Base-by-base conservation (phyloP, 2,888 invertebrate species). In the Xylota segnis region DNA sequence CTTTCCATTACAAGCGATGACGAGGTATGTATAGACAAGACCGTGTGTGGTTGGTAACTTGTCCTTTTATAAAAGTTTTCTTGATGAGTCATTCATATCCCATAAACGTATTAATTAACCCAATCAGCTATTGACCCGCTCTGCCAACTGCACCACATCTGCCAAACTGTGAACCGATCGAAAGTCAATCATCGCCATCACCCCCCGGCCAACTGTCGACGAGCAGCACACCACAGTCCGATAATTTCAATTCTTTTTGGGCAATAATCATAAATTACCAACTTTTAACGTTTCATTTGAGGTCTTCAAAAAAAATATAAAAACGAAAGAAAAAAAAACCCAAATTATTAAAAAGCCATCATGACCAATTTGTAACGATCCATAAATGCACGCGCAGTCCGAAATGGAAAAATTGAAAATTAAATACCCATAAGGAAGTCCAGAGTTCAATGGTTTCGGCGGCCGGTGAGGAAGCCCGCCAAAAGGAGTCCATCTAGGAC, bases 291-390 rank as follows among this genome's bases (percentile, higher is more conserved):
- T 76, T 77, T 74, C 76, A 72, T 82, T 86, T 68, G 56, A 68
- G 61, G 86, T 72, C 83, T 71, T 65, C 10, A 27, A 45, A 40
- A 63, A 75, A 12, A 14, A 45, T 40, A 70, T 29, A 61, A 27
- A 54, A 29, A 58, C n/a, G n/a, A n/a, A n/a, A n/a, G n/a, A 58
- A 59, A 66, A 43, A 65, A 52, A 81, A 61, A 66, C 86, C 72
- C 61, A 82, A 86, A 86, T 86, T 86, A 86, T 86, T 86, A 86
- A 86, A 86, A 86, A 86, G 68, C 82, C 86, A 86, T 86, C 82
- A 86, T 76, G 82, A 82, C 82, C 77, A 82, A 86, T 86, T 86
- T 82, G 61, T 76, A 82, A 72, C 76, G 82, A 86, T 72, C 86
- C 86, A 82, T 68, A 76, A 77, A 82, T 32, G 78, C 76, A 76